phyloP scores from a whole-genome alignment of 2,113 vertebrate species.

The Callaeas wilsoni region DNA sequence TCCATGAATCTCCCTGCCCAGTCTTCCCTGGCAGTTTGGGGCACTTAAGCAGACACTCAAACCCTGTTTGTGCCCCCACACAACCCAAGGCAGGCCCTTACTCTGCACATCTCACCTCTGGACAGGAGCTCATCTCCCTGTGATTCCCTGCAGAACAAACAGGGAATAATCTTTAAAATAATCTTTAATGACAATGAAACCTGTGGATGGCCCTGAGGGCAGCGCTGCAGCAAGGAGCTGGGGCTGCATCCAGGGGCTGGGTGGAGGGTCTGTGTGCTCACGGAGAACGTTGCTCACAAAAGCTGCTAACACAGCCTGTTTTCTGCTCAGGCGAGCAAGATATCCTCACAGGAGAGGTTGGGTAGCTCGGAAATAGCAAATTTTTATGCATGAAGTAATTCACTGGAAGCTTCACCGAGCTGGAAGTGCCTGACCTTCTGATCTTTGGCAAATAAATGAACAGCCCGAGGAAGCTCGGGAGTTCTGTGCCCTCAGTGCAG shows the following conservation, averaged over 20 bases:
- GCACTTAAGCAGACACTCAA: fast-evolving
- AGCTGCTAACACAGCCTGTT: slow-evolving; percentile 40
- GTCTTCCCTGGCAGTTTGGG: neutral
- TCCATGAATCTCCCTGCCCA: neutral
- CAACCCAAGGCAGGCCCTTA: fast-evolving
- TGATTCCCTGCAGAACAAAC: neutral
- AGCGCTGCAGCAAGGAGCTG: fast-evolving
- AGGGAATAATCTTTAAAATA: no score
- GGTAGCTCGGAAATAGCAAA: neutral
- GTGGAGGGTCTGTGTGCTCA: neutral
- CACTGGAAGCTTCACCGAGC: slow-evolving; percentile 13
- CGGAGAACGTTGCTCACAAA: neutral
- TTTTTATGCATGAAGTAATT: slow-evolving; percentile 22
- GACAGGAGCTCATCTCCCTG: fast-evolving
- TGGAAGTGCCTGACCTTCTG: slow-evolving; percentile 29
- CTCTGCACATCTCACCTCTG: neutral
- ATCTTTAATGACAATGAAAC: no score
- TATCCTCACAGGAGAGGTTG: neutral
- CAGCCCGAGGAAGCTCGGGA: neutral
- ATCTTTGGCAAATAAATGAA: neutral
- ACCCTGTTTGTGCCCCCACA: neutral
- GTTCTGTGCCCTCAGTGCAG: neutral
- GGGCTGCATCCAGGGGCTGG: neutral
- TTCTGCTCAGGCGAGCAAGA: slow-evolving; percentile 34
- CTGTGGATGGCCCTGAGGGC: fast-evolving